Conservation (phyloP, 2,888 invertebrate species). For the Gymnosoma rotundatum region DNA sequence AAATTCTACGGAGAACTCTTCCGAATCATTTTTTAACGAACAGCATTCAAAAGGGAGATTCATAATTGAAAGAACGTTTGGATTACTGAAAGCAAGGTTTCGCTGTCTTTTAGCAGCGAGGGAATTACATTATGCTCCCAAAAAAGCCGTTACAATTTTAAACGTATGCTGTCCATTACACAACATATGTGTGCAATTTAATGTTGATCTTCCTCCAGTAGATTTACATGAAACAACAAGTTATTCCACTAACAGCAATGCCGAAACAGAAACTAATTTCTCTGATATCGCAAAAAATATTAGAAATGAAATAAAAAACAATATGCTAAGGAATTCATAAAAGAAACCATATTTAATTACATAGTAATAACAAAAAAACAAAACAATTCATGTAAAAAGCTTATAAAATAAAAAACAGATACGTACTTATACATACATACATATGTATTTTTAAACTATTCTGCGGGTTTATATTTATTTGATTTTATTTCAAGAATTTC, state of each 20-base stretch:
- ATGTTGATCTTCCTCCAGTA: neutral
- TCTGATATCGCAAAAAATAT: conserved; percentile 13
- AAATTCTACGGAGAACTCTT: conserved; percentile 14
- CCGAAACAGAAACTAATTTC: conserved; percentile 4
- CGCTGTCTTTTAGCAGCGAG: conserved; percentile 24
- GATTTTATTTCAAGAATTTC: conserved; percentile 12
- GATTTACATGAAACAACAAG: neutral
- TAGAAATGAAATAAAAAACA: conserved; percentile 18
- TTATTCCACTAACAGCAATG: neutral
- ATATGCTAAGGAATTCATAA: conserved; percentile 7
- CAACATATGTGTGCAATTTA: conserved; percentile 24
- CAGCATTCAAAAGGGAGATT: conserved; percentile 4
- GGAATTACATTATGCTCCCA: conserved; percentile 41
- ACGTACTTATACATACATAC: no score
- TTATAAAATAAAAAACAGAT: conserved; percentile 11
- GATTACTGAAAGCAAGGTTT: conserved; percentile 6
- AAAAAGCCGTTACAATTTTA: conserved; percentile 29
- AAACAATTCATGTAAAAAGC: conserved; percentile 8
- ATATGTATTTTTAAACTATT: neutral
- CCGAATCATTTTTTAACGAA: conserved; percentile 22
- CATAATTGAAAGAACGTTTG: neutral
- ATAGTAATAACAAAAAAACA: conserved; percentile 11
- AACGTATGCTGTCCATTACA: conserved; percentile 31
- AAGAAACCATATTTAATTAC: neutral
- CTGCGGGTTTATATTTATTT: neutral